Base-by-base conservation (phyloP, 2,888 invertebrate genomes). In the Mythimna vitellina region DNA sequence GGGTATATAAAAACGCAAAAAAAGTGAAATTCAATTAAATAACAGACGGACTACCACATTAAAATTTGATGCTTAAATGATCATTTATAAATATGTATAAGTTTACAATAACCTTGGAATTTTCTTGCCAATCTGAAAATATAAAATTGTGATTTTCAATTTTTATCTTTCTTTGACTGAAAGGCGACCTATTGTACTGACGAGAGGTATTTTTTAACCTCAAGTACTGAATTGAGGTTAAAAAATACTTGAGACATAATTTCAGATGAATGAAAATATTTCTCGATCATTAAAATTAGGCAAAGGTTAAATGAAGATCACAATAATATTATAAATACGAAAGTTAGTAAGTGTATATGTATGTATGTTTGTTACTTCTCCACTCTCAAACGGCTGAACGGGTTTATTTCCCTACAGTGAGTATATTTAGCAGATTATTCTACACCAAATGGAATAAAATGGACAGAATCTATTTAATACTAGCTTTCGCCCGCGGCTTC, bases 31-130 rank as follows among this genome's bases (percentile, higher is more conserved):
- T n/a, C n/a, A n/a, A n/a, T 46, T 20, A 17, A 46, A 46, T 17
- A 46, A 6, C 46, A 46, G 29, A 67, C 12, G 22, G 1, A 22
- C 22, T 9, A 9, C 20, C 17, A 35, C n/a, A 49, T 62, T 35
- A 49, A 49, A 62, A 9, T 25, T 12, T 9, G 20, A 35, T 3
- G 35, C 1, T 7, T 35, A 35, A 17, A 1, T 22, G 2, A 32
- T 25, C 49, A 35, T 51, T 51, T 32, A 49, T 49, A 22, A 66
- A 66, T 62, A 49, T 62, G 20, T 22, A 67, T 14, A 35, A 67
- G n/a, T 4, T 20, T 25, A n/a, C 51, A 49, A 67, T 51, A n/a
- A 38, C 20, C 25, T 35, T 35, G 20, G 35, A n/a, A 63, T 22
- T 25, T 51, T 51, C n/a, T 62, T 14, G 49, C 10, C n/a, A 42